A percentile compares a stretch with the other conserved stretches of the same genome.
Evolutionary conservation across 2,888 invertebrate genomes (phyloP).

Genomic region (Andrena minutula): DNA sequence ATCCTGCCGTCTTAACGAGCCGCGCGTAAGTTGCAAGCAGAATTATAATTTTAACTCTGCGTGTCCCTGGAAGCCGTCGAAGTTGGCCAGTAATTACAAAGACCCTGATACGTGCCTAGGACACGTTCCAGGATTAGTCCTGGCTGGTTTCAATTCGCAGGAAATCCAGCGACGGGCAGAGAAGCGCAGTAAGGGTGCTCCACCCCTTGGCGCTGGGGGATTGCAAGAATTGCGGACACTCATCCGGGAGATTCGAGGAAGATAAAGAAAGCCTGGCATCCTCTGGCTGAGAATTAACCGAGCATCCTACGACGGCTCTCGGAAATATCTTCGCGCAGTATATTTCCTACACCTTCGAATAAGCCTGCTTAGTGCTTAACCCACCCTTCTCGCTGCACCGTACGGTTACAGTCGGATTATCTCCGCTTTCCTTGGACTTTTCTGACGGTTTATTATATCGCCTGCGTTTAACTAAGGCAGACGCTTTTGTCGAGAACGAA

Average conservation of each 20-base stretch:
- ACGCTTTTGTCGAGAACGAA: no score
- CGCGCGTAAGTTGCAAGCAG: background rate
- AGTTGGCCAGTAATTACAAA: background rate
- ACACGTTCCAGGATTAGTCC: conserved; percentile 4
- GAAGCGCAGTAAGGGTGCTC: conserved; percentile 27
- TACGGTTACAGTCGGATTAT: background rate
- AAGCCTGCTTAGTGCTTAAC: background rate
- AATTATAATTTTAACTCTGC: background rate
- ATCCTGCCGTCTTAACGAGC: background rate
- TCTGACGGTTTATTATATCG: background rate
- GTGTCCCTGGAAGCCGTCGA: background rate
- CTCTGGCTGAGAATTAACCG: conserved; percentile 48
- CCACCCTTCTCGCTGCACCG: background rate
- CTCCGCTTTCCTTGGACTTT: background rate
- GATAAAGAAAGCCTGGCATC: conserved; percentile 52
- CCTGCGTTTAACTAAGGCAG: no score
- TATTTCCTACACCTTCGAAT: conserved; percentile 34
- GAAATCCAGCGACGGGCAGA: conserved; percentile 9
- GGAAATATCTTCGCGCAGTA: conserved; percentile 7
- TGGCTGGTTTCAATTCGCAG: conserved; percentile 20
- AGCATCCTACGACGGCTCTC: conserved; percentile 33
- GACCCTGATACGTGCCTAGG: conserved; percentile 6
- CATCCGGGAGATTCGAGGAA: conserved; percentile 39
- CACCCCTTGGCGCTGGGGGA: background rate
- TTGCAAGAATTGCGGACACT: conserved; percentile 33